Evolutionary conservation across 2,797 vertebrate species (phyloP), one percentile per base, ranked within the genome.

Genomic region (Poecile montanus): DNA sequence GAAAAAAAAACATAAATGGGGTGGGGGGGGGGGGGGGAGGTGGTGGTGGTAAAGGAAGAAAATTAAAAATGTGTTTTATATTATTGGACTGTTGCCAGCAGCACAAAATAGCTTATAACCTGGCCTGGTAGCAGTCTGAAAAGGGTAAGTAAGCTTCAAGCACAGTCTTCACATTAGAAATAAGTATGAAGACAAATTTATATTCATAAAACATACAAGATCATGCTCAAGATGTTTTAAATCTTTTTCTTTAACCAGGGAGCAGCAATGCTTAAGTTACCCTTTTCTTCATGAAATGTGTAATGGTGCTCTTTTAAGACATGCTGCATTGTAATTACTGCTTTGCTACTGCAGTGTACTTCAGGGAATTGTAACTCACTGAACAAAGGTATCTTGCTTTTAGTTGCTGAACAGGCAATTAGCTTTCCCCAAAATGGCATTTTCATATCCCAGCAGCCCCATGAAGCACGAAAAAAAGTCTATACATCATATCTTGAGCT

Each of bases 371-470:
- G 90, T 80, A 94, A 92, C 60, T 92, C 81, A 60, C 88, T 91
- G 60, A 93, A 93, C 73, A 95, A 94, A 97, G 91, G 75, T 95
- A 82, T 51, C 75, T 95, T 93, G 94, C 96, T 83, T 89, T 92
- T 95, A 89, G 85, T 95, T 95, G 93, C 78, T 92, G 74, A 97
- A 92, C 85, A 92, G 53, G 74, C 67, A 95, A 96, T 96, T 91
- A 90, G 54, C 91, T 97, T 93, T 83, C 85, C 74, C 89, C 72
- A 71, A 89, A 96, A 94, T 83, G 87, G 88, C 76, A 92, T 47
- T 17, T 70, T 95, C 66, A 73, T 96, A 72, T 92, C 76, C 78
- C 71, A 82, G 66, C 80, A 76, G 57, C 82, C 91, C 80, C 82
- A 92, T 79, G 83, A 94, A 96, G 51, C 25, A 94, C 32, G 16